Percentiles rank a stretch among this genome's conserved stretches.
Evolutionary conservation across 1,140 invertebrate species (phyloP).

Genomic region (Nomia melanderi): DNA sequence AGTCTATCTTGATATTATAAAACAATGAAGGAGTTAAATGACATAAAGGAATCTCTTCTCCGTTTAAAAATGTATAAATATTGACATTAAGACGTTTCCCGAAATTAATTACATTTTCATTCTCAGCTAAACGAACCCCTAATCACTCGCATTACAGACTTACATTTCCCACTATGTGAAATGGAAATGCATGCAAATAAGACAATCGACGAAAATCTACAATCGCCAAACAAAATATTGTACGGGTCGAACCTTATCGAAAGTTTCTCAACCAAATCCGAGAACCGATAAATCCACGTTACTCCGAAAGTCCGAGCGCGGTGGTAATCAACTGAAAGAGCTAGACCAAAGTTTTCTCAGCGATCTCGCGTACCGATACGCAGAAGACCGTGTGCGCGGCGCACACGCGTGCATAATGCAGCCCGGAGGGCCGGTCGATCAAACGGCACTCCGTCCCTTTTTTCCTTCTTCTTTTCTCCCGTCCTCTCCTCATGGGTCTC

Average conservation of each 20-base stretch:
- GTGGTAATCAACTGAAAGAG: not conserved
- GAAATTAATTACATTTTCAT: too few species aligned
- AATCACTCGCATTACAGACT: too few species aligned
- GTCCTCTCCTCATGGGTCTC: not conserved
- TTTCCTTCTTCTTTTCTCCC: not conserved
- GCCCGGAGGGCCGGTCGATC: slow-evolving; percentile 37
- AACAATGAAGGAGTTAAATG: too few species aligned
- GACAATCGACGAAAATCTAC: not conserved
- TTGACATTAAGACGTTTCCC: too few species aligned
- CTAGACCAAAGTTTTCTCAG: slow-evolving; percentile 1
- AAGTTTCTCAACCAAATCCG: not conserved
- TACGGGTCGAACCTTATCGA: not conserved
- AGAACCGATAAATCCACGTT: slow-evolving; percentile 3
- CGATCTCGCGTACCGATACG: not conserved
- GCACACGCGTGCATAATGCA: slow-evolving; percentile 26
- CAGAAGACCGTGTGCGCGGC: not conserved
- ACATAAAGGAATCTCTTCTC: too few species aligned
- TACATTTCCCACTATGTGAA: too few species aligned
- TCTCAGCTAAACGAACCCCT: too few species aligned
- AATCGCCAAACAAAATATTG: not conserved
- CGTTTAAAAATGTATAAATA: too few species aligned
- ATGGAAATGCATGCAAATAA: too few species aligned
- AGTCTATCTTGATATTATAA: too few species aligned
- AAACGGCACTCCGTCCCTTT: slow-evolving; percentile 31
- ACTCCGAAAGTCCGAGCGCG: not conserved